Base-by-base conservation (phyloP, 1,140 invertebrate species). In the Aphidius ervi region DNA sequence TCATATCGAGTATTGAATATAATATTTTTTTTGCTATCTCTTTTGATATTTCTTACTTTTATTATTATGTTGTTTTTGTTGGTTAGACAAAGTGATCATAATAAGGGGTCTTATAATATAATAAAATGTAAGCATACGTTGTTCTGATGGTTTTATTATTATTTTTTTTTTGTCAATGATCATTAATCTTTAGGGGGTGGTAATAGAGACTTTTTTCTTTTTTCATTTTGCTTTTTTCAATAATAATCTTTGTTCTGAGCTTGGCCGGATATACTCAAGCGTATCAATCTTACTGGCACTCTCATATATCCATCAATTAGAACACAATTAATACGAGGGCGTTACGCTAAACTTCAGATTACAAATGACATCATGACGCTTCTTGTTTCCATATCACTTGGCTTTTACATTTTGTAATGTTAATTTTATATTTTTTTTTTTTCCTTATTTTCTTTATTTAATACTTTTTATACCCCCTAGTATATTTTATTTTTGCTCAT, bases 281-380 rank as follows among this genome's bases (percentile, higher is more conserved):
- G 52, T 45, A 64, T 63, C 52, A 55, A 65, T 70, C 67, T 70
- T 64, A 63, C 60, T 62, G 58, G 58, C 49, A 56, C 56, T 62
- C 37, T 47, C 59, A 42, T 53, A 62, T 48, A 49, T 63, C 59
- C 67, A 67, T 71, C 70, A 73, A 71, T 74, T 70, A 65, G 64
- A 54, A 54, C 42, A 66, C 70, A 69, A 74, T 74, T 74, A 74
- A 74, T 74, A 43, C 9, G 23, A 57, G 46, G 58, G 63, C 58
- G 64, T 62, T 58, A 58, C 54, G 57, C 39, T 50, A 6, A 58
- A 46, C 63, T 59, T 67, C 63, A 70, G 59, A 66, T 73, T 72
- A 73, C 71, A 70, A 70, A 73, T 68, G 68, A 73, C 66, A 50
- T 56, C 50, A 47, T 55, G 46, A 59, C 62, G 43, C 62, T 58